A percentile compares a stretch with the other conserved stretches of the same genome.
phyloP scores from a whole-genome alignment of 2,888 invertebrate genomes.

The Pardosa pseudoannulata region DNA sequence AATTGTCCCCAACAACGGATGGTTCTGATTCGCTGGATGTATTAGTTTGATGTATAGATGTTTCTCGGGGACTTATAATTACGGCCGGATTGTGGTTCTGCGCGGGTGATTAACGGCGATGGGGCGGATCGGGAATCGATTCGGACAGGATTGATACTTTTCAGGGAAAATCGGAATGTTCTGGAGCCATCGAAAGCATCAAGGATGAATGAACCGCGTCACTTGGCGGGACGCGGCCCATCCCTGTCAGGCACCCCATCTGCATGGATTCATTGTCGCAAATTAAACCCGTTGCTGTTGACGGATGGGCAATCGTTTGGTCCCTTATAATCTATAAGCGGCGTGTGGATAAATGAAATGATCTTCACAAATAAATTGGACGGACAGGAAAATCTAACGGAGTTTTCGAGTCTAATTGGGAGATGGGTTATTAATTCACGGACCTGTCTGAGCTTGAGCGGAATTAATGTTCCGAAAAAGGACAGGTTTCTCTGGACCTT shows the following conservation, averaged over 20 bases:
- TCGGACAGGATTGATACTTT: constrained; percentile 59
- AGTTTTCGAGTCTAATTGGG: background rate
- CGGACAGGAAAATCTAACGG: background rate
- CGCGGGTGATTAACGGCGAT: constrained; percentile 52
- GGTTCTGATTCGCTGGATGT: constrained; percentile 66
- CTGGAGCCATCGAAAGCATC: background rate
- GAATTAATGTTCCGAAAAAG: background rate
- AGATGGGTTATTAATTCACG: background rate
- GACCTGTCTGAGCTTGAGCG: too few relatives aligned
- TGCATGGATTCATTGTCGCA: constrained; percentile 6
- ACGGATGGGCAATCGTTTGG: constrained; percentile 9
- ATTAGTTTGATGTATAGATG: constrained; percentile 71
- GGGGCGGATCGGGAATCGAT: constrained; percentile 37
- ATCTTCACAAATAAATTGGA: constrained; percentile 1
- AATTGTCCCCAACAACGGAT: constrained; percentile 60
- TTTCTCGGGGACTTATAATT: constrained; percentile 65
- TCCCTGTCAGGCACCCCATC: constrained; percentile 15
- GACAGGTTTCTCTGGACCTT: too few relatives aligned
- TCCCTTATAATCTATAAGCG: constrained; percentile 10
- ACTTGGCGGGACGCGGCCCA: background rate
- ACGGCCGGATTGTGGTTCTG: constrained; percentile 55
- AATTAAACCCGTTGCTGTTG: constrained; percentile 4
- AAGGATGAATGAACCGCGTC: constrained; percentile 9
- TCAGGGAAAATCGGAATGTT: constrained; percentile 26
- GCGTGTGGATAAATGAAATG: background rate